Conservation (phyloP, 2,113 vertebrate genomes). For the Falcunculus frontatus region DNA sequence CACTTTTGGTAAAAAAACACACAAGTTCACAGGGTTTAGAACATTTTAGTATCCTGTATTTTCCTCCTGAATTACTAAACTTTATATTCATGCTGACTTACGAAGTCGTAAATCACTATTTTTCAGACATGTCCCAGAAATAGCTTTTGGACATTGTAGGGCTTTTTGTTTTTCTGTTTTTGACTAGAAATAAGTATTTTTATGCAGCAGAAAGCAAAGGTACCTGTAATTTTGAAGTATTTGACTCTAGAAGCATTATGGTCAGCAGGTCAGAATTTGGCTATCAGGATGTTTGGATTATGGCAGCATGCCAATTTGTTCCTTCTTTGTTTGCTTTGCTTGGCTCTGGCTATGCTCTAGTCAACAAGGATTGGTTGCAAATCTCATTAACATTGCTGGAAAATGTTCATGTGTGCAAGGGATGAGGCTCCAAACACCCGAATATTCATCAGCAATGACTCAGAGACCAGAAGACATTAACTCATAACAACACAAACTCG, state of each 20-base stretch:
- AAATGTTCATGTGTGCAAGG: neutral
- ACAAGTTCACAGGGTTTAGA: neutral
- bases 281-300: neutral
- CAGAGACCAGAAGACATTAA: neutral
- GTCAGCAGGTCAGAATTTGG: neutral
- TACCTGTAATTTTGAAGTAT: neutral
- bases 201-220: neutral
- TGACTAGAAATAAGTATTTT: neutral
- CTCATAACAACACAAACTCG: neutral
- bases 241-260: neutral
- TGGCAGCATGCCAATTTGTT: fast-evolving
- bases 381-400: neutral
- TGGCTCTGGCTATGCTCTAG: neutral
- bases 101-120: neutral
- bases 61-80: neutral
- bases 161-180: neutral
- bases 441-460: neutral
- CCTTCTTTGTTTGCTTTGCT: neutral
- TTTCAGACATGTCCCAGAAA: neutral
- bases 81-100: neutral
- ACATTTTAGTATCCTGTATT: neutral
- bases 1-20: neutral
- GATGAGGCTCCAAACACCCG: neutral
- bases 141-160: neutral
- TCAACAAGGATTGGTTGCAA: neutral